Conservation (phyloP, 2,888 invertebrate species). For the Camptogramma bilineatum region DNA sequence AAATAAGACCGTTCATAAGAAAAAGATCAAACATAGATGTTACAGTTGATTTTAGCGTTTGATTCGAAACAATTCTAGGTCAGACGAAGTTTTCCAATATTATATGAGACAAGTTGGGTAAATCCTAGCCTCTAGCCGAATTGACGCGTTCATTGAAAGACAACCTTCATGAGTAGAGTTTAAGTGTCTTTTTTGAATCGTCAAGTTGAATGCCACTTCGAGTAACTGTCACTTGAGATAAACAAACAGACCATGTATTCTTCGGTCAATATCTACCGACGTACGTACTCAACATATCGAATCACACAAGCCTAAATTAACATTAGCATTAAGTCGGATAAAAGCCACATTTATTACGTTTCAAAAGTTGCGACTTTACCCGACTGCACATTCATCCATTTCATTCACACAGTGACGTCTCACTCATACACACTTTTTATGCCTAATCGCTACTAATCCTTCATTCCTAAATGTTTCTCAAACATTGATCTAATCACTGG, state of each 20-base stretch:
- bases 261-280: slow-evolving; percentile 12
- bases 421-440: slow-evolving; percentile 14
- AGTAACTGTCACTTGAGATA: slow-evolving; percentile 1
- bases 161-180: slow-evolving; percentile 24
- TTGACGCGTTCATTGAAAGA: slow-evolving; percentile 26
- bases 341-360: slow-evolving; percentile 24
- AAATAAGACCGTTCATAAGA: slow-evolving; percentile 1
- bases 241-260: background rate
- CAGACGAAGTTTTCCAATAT: slow-evolving; percentile 6
- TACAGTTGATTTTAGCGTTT: slow-evolving; percentile 20
- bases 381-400: slow-evolving; percentile 24
- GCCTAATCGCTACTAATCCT: slow-evolving; percentile 2
- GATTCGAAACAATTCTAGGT: slow-evolving; percentile 11
- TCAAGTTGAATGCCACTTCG: slow-evolving; percentile 5
- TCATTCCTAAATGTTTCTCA: background rate
- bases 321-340: slow-evolving; percentile 16
- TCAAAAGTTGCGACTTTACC: slow-evolving; percentile 20
- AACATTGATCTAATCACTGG: slow-evolving; percentile 22
- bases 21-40: no score
- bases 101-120: slow-evolving; percentile 5
- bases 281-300: slow-evolving; percentile 28
- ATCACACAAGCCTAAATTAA: slow-evolving; percentile 22
- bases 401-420: slow-evolving; percentile 25
- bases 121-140: slow-evolving; percentile 22
- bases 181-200: slow-evolving; percentile 24